Evolutionary conservation across 2,888 invertebrate species (phyloP).

Genomic region (Amphipyra tragopoginis): DNA sequence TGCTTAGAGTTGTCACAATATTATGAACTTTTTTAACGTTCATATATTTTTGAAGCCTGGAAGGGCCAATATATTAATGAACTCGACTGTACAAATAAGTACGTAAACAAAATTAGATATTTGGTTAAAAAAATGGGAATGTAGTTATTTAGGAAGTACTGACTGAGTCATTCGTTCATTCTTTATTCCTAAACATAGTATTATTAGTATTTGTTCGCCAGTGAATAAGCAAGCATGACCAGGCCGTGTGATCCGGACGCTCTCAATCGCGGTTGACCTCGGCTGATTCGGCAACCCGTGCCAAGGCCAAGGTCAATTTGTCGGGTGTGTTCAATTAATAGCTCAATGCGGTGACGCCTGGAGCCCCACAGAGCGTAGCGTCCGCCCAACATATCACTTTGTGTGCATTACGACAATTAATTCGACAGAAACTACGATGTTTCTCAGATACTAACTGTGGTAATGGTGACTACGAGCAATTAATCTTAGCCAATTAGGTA

Average conservation of each 20-base stretch:
- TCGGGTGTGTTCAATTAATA: constrained; percentile 83
- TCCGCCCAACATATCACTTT: constrained; percentile 28
- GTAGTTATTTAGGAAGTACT: too few relatives aligned
- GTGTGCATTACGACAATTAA: constrained; percentile 26
- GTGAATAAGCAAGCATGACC: constrained; percentile 65
- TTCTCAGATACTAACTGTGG: too few relatives aligned
- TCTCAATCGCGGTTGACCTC: constrained; percentile 85
- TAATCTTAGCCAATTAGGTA: constrained; percentile 3
- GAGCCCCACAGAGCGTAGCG: constrained; percentile 62
- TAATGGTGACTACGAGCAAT: constrained; percentile 7
- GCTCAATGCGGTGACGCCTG: constrained; percentile 67
- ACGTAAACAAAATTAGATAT: too few relatives aligned
- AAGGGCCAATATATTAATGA: too few relatives aligned
- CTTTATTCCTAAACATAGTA: constrained; percentile 7
- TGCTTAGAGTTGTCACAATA: too few relatives aligned
- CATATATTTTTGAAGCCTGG: too few relatives aligned
- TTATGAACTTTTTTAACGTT: too few relatives aligned
- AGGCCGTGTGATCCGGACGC: constrained; percentile 87
- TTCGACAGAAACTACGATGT: constrained; percentile 7
- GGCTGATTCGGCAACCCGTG: constrained; percentile 85
- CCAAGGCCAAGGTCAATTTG: constrained; percentile 87
- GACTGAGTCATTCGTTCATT: too few relatives aligned
- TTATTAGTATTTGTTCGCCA: constrained; percentile 37
- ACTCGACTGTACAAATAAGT: too few relatives aligned
- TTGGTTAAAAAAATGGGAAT: too few relatives aligned